Evolutionary conservation across 2,113 vertebrate species (phyloP).

Genomic region (Callaeas wilsoni): DNA sequence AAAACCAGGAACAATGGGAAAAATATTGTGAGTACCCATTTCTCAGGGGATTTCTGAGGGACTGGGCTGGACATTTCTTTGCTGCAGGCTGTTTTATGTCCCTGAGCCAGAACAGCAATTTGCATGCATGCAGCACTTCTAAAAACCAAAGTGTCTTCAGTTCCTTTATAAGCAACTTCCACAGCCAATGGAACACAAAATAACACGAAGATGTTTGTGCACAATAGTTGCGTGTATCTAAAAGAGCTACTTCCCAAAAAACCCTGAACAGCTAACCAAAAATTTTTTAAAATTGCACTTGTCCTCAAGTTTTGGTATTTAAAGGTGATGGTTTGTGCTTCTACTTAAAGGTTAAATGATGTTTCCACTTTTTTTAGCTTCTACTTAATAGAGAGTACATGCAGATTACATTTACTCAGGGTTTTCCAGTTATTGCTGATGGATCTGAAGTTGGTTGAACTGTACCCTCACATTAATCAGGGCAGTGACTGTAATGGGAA

Average conservation of each 20-base stretch:
- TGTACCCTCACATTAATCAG: not conserved
- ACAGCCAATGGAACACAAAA: rapidly evolving
- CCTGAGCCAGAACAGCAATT: not conserved
- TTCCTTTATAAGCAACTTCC: not conserved
- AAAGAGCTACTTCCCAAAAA: not conserved
- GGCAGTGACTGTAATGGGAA: not conserved
- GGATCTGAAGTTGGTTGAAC: not conserved
- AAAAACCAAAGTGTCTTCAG: not conserved
- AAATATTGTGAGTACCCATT: not conserved
- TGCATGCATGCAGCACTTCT: not conserved
- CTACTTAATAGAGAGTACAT: not conserved
- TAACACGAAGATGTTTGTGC: not conserved
- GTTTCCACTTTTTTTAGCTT: not conserved
- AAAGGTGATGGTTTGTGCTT: not conserved
- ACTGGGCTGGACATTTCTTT: not conserved
- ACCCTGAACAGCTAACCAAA: rapidly evolving
- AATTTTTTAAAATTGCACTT: not conserved
- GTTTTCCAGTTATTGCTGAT: not conserved
- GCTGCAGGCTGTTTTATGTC: not conserved
- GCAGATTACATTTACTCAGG: not conserved
- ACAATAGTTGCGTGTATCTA: not conserved
- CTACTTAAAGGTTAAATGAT: not conserved
- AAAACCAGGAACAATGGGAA: not conserved
- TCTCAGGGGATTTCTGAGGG: not conserved
- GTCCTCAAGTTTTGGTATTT: not conserved